Evolutionary conservation across 2,113 vertebrate genomes (phyloP).

Genomic region (Crypturellus undulatus): DNA sequence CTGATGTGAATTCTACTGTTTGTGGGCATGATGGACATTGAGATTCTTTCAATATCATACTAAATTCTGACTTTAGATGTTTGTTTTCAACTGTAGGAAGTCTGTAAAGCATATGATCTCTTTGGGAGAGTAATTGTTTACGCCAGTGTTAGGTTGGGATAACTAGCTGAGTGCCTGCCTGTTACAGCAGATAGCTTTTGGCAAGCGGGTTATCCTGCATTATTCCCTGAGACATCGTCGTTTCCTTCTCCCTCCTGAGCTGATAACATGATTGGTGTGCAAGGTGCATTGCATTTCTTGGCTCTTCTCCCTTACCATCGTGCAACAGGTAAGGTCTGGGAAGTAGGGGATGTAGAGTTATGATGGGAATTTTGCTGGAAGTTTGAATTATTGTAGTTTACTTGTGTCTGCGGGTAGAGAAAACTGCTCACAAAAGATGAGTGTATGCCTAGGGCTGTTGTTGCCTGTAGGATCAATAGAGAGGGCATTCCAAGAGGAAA

Average conservation of each 20-base stretch:
- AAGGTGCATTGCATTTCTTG: neutral
- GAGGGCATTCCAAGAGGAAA: neutral
- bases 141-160: neutral
- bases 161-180: rapidly evolving
- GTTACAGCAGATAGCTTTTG: neutral
- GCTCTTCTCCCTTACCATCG: neutral
- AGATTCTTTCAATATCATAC: neutral
- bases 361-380: neutral
- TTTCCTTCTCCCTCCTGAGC: neutral
- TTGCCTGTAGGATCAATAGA: neutral
- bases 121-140: neutral
- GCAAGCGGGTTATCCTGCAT: neutral
- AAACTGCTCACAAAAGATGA: neutral
- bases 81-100: neutral
- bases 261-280: neutral
- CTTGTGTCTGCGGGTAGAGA: neutral
- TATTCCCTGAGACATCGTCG: neutral
- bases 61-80: neutral
- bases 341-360: neutral
- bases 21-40: neutral
- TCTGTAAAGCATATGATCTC: neutral
- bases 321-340: rapidly evolving
- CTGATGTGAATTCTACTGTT: neutral
- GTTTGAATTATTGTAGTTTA: neutral
- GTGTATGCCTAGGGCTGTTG: neutral